Conservation (phyloP, 2,113 vertebrate genomes). For the Tricholaema leucomelas region DNA sequence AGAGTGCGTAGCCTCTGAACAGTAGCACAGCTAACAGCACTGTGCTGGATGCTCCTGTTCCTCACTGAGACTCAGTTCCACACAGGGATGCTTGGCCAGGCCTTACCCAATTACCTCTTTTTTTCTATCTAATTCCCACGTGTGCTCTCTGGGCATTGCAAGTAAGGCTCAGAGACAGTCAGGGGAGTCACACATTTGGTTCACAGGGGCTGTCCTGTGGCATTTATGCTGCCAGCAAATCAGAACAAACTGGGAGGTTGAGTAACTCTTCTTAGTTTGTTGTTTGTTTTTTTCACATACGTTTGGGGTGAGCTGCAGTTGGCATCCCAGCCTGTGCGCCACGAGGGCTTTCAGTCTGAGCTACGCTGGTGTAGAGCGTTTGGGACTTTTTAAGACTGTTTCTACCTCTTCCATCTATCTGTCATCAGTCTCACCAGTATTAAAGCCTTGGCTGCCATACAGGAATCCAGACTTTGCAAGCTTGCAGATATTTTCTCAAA, state of each 20-base stretch:
- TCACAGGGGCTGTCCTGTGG: neutral
- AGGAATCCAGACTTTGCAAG: conserved; percentile 61
- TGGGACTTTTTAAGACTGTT: conserved; percentile 33
- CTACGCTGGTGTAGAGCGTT: neutral
- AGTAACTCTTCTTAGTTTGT: neutral
- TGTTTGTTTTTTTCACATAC: neutral
- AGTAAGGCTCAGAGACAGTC: neutral
- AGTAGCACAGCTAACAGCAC: neutral
- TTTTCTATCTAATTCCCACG: neutral
- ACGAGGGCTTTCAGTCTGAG: neutral
- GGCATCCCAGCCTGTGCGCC: neutral
- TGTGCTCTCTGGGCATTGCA: neutral
- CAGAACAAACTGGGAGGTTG: neutral
- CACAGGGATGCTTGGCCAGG: neutral
- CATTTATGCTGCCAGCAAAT: neutral
- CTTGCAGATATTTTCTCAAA: conserved; percentile 67
- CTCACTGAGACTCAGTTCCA: neutral
- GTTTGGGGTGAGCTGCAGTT: neutral
- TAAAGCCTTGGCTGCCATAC: conserved; percentile 51
- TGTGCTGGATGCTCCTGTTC: neutral
- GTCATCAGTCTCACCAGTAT: conserved; percentile 59
- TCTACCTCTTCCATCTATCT: conserved; percentile 63
- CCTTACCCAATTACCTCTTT: neutral
- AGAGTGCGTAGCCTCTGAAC: neutral
- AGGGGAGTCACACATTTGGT: neutral